Percentiles rank a stretch among this genome's conserved stretches.
phyloP scores from a whole-genome alignment of 2,888 invertebrate species.

The Aleiodes leptofemur region DNA sequence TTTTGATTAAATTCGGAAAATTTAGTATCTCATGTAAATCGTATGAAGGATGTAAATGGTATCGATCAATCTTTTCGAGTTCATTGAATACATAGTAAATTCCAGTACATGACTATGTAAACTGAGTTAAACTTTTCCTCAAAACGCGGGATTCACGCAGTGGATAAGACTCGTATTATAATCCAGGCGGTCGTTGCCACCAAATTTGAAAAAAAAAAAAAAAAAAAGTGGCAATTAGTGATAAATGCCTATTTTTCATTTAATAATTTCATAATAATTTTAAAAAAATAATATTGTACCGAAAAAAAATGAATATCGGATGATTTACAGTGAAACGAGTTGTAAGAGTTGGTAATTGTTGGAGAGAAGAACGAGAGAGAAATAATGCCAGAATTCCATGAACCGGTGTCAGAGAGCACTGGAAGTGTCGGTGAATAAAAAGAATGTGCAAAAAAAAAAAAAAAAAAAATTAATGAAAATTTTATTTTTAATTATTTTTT shows the following conservation, averaged over 20 bases:
- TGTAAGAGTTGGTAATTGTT: constrained; percentile 25
- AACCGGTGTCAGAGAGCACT: constrained; percentile 58
- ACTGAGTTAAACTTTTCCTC: background rate
- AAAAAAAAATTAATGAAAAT: constrained; percentile 4
- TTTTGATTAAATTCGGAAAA: background rate
- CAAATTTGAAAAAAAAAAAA: background rate
- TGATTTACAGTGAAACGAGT: constrained; percentile 37
- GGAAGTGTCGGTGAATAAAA: constrained; percentile 56
- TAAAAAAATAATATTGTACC: background rate
- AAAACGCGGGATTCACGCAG: constrained; percentile 29
- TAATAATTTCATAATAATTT: constrained; percentile 4
- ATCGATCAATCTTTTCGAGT: constrained; percentile 56
- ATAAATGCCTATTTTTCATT: background rate
- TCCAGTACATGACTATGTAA: constrained; percentile 38
- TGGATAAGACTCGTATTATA: constrained; percentile 32
- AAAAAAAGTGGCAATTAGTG: no score
- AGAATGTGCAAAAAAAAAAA: background rate
- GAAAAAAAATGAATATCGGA: constrained; percentile 14
- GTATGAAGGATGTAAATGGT: constrained; percentile 32
- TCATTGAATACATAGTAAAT: constrained; percentile 38
- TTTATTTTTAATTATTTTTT: background rate
- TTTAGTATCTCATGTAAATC: background rate
- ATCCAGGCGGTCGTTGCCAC: constrained; percentile 50
- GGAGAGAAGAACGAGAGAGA: constrained; percentile 33
- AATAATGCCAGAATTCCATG: constrained; percentile 60